Evolutionary conservation across 2,797 vertebrate species (phyloP), one percentile per base, ranked within the genome.

Genomic region (Phrynocephalus vlangalii): DNA sequence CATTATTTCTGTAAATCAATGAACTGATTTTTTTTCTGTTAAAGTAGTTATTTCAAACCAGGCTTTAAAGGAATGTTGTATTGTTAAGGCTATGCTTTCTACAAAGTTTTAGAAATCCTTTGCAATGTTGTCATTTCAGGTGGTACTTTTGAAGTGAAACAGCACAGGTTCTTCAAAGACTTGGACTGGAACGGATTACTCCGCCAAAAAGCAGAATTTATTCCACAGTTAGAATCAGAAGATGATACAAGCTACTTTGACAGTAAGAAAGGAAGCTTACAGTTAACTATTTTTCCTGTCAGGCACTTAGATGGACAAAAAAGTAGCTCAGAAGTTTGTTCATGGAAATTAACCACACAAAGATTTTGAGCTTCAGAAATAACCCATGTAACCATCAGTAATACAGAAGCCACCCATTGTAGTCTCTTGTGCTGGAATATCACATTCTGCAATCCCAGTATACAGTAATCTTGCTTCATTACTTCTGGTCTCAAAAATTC

Each of bases 211-310:
- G 98, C 98, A 1, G 99, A 99, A 95, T 99, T 99, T 95, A 99
- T 99, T 93, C 99, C 99, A 15, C 99, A 99, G 90, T 94, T 99
- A 92, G 99, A 99, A 95, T 99, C 98, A 0, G 98, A 99, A 94
- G 99, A 99, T 89, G 99, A 99, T 94, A 99, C 99, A 86, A 99
- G 98, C 95, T 99, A 99, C 96, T 99, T 99, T 94, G 99, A 99
- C 97, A 99, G 99, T 99, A 97, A 96, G 97, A 75, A 78, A 83
- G 22, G 71, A 60, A 18, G 20, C 16, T 82, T 6, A 48, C 75
- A 9, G 66, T 78, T 56, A 73, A 82, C 91, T 56, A 66, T 63
- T 72, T 44, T 87, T 83, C 78, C 5, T 33, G 48, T 50, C 50
- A 50, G 18, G 26, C 44, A 63, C 79, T 72, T 70, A 87, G 60